phyloP scores from a whole-genome alignment of 2,888 invertebrate species.

The Caenorhabditis uteleia region DNA sequence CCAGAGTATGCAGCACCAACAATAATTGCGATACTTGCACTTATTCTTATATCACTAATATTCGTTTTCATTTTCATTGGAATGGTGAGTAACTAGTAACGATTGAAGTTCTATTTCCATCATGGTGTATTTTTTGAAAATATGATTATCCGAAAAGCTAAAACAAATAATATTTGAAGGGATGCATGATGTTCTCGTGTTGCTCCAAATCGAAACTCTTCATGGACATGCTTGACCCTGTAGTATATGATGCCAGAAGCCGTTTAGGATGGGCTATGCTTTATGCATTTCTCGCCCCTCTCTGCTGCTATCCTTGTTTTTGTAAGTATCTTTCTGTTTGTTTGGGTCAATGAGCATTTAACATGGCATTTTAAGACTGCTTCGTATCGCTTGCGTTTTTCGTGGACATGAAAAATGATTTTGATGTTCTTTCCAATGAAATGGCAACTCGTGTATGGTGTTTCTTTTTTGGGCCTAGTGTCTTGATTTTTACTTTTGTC shows the following conservation, averaged over 20 bases:
- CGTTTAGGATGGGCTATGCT: conserved; percentile 41
- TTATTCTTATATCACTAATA: conserved; percentile 20
- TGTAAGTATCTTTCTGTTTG: conserved; percentile 13
- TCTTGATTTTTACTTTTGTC: conserved; percentile 34
- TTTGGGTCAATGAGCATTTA: neutral
- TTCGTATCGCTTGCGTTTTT: conserved; percentile 36
- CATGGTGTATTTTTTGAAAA: too few species aligned
- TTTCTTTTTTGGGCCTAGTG: conserved; percentile 35
- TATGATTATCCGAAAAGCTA: too few species aligned
- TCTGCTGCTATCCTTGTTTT: conserved; percentile 21
- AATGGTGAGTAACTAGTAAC: conserved; percentile 7
- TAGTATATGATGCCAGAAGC: conserved; percentile 39
- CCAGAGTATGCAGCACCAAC: conserved; percentile 21
- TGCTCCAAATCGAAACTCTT: conserved; percentile 18
- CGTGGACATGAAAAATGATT: conserved; percentile 18
- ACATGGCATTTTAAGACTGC: conserved; percentile 20
- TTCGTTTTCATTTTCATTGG: conserved; percentile 31
- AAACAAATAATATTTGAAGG: conserved; percentile 5
- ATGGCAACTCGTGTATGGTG: conserved; percentile 38
- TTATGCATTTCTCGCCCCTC: conserved; percentile 25
- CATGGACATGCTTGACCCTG: conserved; percentile 44
- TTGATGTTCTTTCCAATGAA: conserved; percentile 31
- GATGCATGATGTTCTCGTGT: conserved; percentile 34
- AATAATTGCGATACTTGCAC: conserved; percentile 27
- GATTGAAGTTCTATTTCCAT: neutral